phyloP scores from a whole-genome alignment of 2,113 vertebrate genomes.

The Merops nubicus region DNA sequence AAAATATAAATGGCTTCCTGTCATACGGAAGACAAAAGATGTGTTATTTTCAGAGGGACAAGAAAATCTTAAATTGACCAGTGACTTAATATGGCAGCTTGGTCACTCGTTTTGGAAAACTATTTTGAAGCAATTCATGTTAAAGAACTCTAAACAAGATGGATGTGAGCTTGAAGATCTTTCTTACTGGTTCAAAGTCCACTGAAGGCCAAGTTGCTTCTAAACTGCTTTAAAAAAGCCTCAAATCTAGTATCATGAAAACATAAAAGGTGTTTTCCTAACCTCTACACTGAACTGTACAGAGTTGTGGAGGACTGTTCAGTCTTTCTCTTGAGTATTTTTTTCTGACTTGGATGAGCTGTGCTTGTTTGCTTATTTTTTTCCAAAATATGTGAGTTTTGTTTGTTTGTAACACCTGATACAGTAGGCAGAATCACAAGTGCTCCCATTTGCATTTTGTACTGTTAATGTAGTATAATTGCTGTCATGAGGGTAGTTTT shows the following conservation, averaged over 20 bases:
- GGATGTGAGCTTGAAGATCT: background rate
- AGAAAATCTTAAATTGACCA: slow-evolving; percentile 18
- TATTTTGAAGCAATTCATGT: background rate
- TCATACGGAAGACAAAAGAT: background rate
- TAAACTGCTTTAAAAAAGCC: background rate
- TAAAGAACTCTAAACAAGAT: slow-evolving; percentile 44
- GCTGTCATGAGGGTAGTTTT: background rate
- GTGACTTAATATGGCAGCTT: background rate
- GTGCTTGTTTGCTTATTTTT: background rate
- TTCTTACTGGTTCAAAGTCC: background rate
- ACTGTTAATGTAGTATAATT: background rate
- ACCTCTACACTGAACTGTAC: background rate
- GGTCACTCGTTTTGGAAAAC: background rate
- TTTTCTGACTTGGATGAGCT: background rate
- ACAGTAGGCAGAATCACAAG: background rate
- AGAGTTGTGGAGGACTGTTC: background rate
- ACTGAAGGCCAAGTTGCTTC: background rate
- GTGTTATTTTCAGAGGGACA: background rate
- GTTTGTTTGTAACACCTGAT: background rate
- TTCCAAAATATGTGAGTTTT: background rate
- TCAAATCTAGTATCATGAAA: background rate
- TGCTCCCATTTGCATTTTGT: background rate
- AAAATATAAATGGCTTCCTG: background rate
- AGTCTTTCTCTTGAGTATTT: background rate
- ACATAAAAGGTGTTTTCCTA: background rate